Evolutionary conservation across 2,888 invertebrate genomes (phyloP).

Genomic region (Nymphalis polychloros): DNA sequence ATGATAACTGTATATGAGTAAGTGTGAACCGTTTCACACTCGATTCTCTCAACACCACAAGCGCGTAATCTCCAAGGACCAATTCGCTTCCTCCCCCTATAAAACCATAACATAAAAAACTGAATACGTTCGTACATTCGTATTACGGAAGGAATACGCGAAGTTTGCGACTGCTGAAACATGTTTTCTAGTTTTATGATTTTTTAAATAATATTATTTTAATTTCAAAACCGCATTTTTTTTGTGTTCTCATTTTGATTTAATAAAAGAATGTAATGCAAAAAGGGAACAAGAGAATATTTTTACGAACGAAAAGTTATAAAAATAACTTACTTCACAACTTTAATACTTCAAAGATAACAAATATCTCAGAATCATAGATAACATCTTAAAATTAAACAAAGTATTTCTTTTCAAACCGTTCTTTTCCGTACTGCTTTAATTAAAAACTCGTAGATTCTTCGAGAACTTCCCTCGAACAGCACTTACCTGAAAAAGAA

Average conservation of each 20-base stretch:
- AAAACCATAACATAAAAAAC: slow-evolving; percentile 60
- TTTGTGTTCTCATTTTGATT: not conserved
- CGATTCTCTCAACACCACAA: slow-evolving; percentile 44
- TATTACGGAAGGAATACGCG: slow-evolving; percentile 37
- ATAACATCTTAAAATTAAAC: slow-evolving; percentile 46
- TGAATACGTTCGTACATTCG: slow-evolving; percentile 57
- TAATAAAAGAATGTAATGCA: not conserved
- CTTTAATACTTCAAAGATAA: slow-evolving; percentile 15
- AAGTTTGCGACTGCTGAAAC: slow-evolving; percentile 22
- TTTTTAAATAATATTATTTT: not conserved
- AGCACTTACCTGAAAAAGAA: slow-evolving; percentile 68
- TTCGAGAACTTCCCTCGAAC: slow-evolving; percentile 44
- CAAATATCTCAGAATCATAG: slow-evolving; percentile 42
- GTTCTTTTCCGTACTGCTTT: slow-evolving; percentile 52
- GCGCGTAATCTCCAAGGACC: slow-evolving; percentile 45
- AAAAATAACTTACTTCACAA: not conserved
- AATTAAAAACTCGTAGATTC: slow-evolving; percentile 61
- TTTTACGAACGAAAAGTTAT: slow-evolving; percentile 3
- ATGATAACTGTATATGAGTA: slow-evolving; percentile 17
- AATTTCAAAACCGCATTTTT: no score
- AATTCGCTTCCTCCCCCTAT: slow-evolving; percentile 43
- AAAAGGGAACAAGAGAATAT: not conserved
- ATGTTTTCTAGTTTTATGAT: slow-evolving; percentile 2
- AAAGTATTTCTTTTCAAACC: slow-evolving; percentile 50
- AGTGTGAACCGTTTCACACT: slow-evolving; percentile 46